Percentiles rank a stretch among this genome's conserved stretches.
Conservation (phyloP, 1,140 invertebrate species). For the Ladona fulva region DNA sequence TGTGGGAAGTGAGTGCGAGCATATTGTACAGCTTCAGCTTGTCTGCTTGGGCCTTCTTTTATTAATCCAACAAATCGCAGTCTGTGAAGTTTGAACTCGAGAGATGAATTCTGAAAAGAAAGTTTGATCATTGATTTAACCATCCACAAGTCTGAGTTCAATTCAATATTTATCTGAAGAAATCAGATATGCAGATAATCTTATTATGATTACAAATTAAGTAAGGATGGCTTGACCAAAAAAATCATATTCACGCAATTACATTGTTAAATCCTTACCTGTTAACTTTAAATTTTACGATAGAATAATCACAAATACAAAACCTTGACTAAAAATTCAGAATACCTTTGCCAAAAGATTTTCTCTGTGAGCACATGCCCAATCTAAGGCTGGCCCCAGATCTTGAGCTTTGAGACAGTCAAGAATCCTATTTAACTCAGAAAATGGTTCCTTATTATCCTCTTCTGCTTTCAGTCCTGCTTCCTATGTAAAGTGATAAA, state of each 20-base stretch:
- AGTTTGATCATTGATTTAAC: slow-evolving; percentile 9
- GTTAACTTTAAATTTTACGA: neutral
- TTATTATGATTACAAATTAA: too few relatives aligned
- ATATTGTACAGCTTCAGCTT: slow-evolving; percentile 74
- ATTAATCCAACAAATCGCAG: slow-evolving; percentile 64
- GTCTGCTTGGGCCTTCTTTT: slow-evolving; percentile 52
- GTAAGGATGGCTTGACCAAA: neutral
- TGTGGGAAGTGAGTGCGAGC: slow-evolving; percentile 75
- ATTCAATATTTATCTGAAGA: neutral
- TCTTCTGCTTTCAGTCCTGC: slow-evolving; percentile 58
- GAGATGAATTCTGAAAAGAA: slow-evolving; percentile 52
- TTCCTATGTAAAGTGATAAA: too few relatives aligned
- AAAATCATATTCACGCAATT: slow-evolving; percentile 11
- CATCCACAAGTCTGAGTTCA: neutral
- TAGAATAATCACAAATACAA: too few relatives aligned
- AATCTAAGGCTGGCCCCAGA: slow-evolving; percentile 70
- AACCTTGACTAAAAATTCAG: neutral
- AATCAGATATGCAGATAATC: too few relatives aligned
- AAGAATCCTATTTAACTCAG: slow-evolving; percentile 75
- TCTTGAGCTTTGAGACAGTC: slow-evolving; percentile 69
- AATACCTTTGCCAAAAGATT: slow-evolving; percentile 47
- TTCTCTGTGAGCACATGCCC: slow-evolving; percentile 56
- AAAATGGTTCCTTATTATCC: slow-evolving; percentile 68
- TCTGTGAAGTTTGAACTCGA: slow-evolving; percentile 81
- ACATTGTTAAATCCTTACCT: neutral